These are phyloP conservation scores for Megaleporinus macrocephalus DNA, from an alignment of 2,113 vertebrate genomes.

Conservation along the genomic window DNA sequence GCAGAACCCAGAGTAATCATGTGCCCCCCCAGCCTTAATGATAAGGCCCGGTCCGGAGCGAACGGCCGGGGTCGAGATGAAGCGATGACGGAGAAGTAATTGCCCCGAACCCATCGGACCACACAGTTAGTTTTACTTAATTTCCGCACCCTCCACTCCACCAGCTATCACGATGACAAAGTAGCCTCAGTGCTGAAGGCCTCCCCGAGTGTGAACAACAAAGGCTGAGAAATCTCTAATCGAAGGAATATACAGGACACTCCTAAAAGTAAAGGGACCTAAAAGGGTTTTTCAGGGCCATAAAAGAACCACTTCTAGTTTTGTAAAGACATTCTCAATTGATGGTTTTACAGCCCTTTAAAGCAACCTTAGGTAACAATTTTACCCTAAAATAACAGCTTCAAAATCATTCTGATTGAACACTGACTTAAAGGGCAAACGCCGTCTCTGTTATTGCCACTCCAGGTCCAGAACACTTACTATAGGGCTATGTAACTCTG, in stretches of 20 bases:
- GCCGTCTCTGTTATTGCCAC: no score
- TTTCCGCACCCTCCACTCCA: neutral
- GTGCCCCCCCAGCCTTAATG: constrained; percentile 54
- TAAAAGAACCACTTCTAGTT: no score
- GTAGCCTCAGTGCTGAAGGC: neutral
- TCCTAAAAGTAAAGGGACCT: no score
- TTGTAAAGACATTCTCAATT: no score
- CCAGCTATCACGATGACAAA: neutral
- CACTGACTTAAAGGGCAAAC: no score
- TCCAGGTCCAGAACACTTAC: no score
- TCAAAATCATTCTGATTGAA: no score
- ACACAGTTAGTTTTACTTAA: constrained; percentile 14
- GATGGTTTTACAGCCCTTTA: no score
- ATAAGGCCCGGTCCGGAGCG: constrained; percentile 56
- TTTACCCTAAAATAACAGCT: no score
- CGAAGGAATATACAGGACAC: neutral
- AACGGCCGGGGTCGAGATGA: constrained; percentile 51
- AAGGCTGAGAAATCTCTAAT: neutral
- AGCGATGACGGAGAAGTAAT: constrained; percentile 20
- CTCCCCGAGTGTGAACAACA: neutral
- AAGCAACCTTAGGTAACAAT: no score
- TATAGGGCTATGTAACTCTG: no score
- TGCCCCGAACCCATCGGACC: constrained; percentile 10
- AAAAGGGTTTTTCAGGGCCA: no score
- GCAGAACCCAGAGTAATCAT: constrained; percentile 25